Evolutionary conservation across 2,113 vertebrate genomes (phyloP), one percentile per base, ranked within the genome.

Genomic region (Orientallactaga bullata): DNA sequence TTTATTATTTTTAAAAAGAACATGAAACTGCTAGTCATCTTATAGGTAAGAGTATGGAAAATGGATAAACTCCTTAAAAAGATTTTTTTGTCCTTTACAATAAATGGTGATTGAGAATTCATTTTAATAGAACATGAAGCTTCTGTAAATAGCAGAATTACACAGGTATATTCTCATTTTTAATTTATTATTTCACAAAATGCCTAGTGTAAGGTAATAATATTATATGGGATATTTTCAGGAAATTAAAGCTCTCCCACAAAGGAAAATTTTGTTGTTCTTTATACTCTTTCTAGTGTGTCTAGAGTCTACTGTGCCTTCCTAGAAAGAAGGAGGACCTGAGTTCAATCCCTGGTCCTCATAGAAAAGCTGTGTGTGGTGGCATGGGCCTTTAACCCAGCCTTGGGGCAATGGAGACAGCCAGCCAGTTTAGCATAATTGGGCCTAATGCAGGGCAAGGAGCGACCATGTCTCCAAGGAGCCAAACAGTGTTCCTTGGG

Each of bases 1-100:
- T 97, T 96, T 94, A 96, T 94, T 95, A 63, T 90, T 96, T 94
- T 97, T 93, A 72, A 97, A 95, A 95, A 95, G 85, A 95, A 81
- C 24, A 90, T 80, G 60, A 93, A 97, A 93, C 92, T 95, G 94
- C 85, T 74, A 96, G 92, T 92, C 83, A 74, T 94, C 37, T 77
- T 85, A 77, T 24, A 91, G 69, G 80, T 32, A 81, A 91, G 95
- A 92, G 88, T 18, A 51, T 80, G 51, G 73, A 89, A 94, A 9
- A 2, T 86, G 47, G 13, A 85, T 60, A 79, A 65, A 42, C 71
- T 83, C 85, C 85, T 90, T 61, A 89, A 84, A 86, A 77, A 87
- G 32, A 26, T 35, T 32, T 86, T 51, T 69, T 77, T 32, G 35
- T 23, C 18, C 37, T 30, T 89, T 88, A 21, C 11, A 61, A 89